phyloP scores from a whole-genome alignment of 2,797 vertebrate genomes.

The Scolopax rusticola region DNA sequence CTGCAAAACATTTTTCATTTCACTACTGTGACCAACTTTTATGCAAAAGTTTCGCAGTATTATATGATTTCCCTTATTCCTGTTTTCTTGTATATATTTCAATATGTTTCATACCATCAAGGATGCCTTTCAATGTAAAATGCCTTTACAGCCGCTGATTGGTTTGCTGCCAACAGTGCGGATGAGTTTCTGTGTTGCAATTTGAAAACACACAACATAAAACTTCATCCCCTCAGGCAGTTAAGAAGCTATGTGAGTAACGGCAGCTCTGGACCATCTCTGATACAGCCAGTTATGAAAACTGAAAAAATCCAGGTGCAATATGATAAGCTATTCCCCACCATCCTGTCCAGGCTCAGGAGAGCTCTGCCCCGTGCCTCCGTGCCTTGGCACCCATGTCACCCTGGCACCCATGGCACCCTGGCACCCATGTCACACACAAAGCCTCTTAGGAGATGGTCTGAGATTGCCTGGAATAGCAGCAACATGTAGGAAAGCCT shows the following conservation, averaged over 20 bases:
- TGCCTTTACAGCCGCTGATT: not conserved
- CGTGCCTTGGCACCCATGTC: not conserved
- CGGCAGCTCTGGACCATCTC: not conserved
- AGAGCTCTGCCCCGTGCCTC: not conserved
- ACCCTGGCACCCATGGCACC: not conserved
- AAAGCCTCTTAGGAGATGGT: not conserved
- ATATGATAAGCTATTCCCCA: rapidly evolving
- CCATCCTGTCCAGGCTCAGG: not conserved
- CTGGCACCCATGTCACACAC: not conserved
- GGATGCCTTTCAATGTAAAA: not conserved
- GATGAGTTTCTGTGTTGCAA: not conserved
- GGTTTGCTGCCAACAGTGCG: not conserved
- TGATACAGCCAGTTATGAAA: rapidly evolving
- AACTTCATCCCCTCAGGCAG: not conserved
- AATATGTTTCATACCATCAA: not conserved
- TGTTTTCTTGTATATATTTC: not conserved
- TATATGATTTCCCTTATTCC: not conserved
- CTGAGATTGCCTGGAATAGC: rapidly evolving
- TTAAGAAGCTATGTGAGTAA: not conserved
- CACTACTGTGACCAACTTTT: not conserved
- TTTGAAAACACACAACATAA: rapidly evolving
- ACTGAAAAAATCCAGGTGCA: not conserved
- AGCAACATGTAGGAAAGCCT: not conserved
- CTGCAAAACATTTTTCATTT: not conserved
- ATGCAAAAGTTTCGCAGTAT: not conserved